Evolutionary conservation across 2,888 invertebrate genomes (phyloP).

Genomic region (Lutraria lutraria): DNA sequence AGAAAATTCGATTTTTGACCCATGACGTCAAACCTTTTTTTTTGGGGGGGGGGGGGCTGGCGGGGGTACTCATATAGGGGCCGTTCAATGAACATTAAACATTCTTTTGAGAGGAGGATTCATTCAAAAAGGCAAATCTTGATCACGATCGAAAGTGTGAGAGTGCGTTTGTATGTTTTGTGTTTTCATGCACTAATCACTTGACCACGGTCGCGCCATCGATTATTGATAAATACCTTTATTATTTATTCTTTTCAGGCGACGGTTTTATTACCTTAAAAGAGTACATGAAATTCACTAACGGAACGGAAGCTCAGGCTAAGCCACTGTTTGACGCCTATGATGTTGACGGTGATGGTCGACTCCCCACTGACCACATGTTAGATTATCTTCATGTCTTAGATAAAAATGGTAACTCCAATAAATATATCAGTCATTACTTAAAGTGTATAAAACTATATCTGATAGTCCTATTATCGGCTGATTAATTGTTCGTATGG

Average conservation of each 20-base stretch:
- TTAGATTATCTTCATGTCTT: neutral
- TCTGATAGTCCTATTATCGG: neutral
- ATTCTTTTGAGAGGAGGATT: no score
- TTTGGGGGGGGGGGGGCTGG: no score
- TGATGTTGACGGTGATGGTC: neutral
- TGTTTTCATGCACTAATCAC: no score
- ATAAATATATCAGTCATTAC: neutral
- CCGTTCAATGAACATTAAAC: no score
- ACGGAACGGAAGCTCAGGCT: neutral
- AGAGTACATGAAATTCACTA: neutral
- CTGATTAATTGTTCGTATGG: no score
- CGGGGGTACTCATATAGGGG: no score
- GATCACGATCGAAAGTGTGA: no score
- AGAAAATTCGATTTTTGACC: no score
- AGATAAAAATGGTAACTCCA: neutral
- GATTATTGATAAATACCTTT: neutral
- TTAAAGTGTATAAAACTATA: neutral
- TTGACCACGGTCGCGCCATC: no score
- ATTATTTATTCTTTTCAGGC: neutral
- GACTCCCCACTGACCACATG: neutral
- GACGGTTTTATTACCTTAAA: neutral
- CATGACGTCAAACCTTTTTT: no score
- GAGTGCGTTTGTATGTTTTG: no score
- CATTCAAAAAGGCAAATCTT: neutral
- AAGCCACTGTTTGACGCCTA: neutral